Conservation (phyloP, 2,797 vertebrate species). For the Hippocampus kuda region DNA sequence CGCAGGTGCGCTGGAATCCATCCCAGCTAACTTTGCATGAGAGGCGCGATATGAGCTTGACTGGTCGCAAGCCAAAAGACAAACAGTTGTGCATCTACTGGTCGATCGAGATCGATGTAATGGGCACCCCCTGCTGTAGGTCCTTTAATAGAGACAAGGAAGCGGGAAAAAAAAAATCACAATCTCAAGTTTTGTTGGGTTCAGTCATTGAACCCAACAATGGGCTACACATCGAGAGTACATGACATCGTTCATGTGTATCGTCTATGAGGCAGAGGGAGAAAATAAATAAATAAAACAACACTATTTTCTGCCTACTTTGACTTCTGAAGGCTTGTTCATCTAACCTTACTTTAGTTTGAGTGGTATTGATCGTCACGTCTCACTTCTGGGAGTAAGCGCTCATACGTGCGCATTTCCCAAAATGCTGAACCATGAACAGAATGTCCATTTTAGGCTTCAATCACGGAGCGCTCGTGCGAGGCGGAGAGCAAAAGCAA, state of each 20-base stretch:
- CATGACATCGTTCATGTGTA: not conserved
- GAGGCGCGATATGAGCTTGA: no score
- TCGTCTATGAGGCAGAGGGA: not conserved
- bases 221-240: not conserved
- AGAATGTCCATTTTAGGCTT: constrained; percentile 2
- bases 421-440: constrained; percentile 9
- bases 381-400: not conserved
- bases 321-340: constrained; percentile 1
- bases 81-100: no score
- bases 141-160: no score
- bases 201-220: no score
- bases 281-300: not conserved
- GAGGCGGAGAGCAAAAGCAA: not conserved
- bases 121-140: no score
- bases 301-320: constrained; percentile 1
- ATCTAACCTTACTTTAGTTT: constrained; percentile 1
- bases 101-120: no score
- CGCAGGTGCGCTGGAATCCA: no score
- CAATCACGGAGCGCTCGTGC: constrained; percentile 4
- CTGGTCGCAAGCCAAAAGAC: no score
- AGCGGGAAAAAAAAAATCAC: no score
- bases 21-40: no score
- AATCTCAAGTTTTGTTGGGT: no score
- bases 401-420: constrained; percentile 4
- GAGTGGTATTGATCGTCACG: constrained; percentile 4